Percentiles rank a stretch among this genome's conserved stretches.
Conservation (phyloP, 2,113 vertebrate genomes). For the Psammodynastes pulverulentus region DNA sequence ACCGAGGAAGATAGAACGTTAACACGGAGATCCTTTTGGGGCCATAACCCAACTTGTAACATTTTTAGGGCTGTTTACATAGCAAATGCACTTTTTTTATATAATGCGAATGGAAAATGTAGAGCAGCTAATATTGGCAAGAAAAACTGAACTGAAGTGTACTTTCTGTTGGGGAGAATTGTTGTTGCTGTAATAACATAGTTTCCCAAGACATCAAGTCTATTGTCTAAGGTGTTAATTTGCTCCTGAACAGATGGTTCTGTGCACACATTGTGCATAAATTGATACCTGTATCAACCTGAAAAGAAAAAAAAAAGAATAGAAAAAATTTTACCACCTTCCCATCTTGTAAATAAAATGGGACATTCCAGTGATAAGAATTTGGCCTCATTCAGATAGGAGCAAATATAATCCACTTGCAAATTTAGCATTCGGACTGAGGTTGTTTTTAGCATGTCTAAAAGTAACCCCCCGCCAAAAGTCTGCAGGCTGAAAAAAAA, state of each 20-base stretch:
- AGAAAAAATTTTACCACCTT: slow-evolving; percentile 30
- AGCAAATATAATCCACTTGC: slow-evolving; percentile 27
- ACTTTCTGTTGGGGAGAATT: neutral
- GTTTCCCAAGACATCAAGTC: slow-evolving; percentile 25
- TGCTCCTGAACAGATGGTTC: slow-evolving; percentile 53
- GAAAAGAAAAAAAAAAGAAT: slow-evolving; percentile 39
- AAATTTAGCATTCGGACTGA: neutral
- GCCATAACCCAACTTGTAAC: slow-evolving; percentile 38
- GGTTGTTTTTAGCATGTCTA: slow-evolving; percentile 1
- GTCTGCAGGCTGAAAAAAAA: neutral
- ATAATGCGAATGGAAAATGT: slow-evolving; percentile 26
- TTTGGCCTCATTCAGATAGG: fast-evolving
- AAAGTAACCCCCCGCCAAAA: neutral
- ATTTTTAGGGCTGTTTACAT: slow-evolving; percentile 47
- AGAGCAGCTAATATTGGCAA: slow-evolving; percentile 23
- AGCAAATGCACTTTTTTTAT: slow-evolving; percentile 26
- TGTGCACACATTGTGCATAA: slow-evolving; percentile 5
- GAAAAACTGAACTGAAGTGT: neutral
- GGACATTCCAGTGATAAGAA: slow-evolving; percentile 18
- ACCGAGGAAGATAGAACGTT: slow-evolving; percentile 27
- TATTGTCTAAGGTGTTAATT: slow-evolving; percentile 30
- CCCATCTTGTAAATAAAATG: slow-evolving; percentile 34
- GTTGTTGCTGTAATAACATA: slow-evolving; percentile 28
- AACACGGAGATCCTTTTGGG: slow-evolving; percentile 29
- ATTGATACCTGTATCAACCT: slow-evolving; percentile 47